These are phyloP conservation scores for Naja naja DNA, from an alignment of 2,113 vertebrate genomes.

Conservation along the genomic window DNA sequence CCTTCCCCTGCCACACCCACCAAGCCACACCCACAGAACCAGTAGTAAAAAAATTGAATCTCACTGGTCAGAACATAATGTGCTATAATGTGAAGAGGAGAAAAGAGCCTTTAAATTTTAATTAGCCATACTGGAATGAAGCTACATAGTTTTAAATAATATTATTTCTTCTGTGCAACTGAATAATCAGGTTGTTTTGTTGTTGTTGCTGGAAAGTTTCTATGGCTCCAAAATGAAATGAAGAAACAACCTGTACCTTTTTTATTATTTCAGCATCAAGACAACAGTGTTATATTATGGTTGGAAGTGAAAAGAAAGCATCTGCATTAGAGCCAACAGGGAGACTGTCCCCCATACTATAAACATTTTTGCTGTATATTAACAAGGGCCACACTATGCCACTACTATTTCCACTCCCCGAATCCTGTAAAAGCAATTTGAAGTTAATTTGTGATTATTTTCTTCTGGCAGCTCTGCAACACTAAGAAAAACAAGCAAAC, in stretches of 20 bases:
- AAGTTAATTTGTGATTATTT: neutral
- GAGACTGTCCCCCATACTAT: neutral
- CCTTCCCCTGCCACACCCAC: too few relatives aligned
- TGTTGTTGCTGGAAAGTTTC: neutral
- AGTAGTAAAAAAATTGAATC: too few relatives aligned
- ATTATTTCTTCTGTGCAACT: neutral
- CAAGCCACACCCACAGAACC: too few relatives aligned
- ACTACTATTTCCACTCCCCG: neutral
- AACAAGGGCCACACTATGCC: neutral
- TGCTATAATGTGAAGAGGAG: neutral
- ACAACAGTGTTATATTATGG: neutral
- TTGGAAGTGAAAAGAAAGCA: neutral
- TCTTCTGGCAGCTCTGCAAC: neutral
- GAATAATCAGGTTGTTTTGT: neutral
- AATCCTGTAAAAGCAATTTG: neutral
- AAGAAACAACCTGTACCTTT: neutral
- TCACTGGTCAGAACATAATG: too few relatives aligned
- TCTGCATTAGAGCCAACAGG: neutral
- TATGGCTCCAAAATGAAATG: neutral
- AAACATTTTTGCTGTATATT: neutral
- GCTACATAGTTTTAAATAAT: neutral
- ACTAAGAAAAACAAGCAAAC: neutral
- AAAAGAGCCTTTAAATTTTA: neutral
- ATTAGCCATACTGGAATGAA: neutral
- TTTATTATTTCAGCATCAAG: neutral